Evolutionary conservation across 1,140 invertebrate genomes (phyloP).

Genomic region (Matsumurasca onukii): DNA sequence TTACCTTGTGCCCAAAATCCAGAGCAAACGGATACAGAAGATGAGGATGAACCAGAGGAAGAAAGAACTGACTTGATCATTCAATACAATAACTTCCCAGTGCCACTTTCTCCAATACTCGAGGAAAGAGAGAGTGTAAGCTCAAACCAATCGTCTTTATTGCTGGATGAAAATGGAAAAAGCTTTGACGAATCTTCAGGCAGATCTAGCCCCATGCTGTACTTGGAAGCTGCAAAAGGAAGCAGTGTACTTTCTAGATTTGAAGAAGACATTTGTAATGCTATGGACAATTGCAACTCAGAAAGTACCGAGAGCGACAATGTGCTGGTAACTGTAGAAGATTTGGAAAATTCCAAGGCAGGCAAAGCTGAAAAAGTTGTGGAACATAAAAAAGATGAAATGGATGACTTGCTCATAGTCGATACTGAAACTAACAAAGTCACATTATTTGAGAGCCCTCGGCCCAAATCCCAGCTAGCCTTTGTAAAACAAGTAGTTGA

Average conservation of each 20-base stretch:
- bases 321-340: constrained; percentile 35
- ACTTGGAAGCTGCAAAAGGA: constrained; percentile 27
- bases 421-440: constrained; percentile 57
- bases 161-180: constrained; percentile 32
- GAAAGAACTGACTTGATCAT: constrained; percentile 36
- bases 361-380: constrained; percentile 28
- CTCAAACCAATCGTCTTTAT: constrained; percentile 39
- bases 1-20: constrained; percentile 60
- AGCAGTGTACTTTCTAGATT: constrained; percentile 30
- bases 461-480: constrained; percentile 40
- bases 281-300: constrained; percentile 30
- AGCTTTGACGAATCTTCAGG: constrained; percentile 28
- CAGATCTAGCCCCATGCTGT: constrained; percentile 31
- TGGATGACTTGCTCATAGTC: constrained; percentile 56
- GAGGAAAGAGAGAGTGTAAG: constrained; percentile 53
- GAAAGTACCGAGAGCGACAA: constrained; percentile 35
- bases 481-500: constrained; percentile 36
- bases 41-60: constrained; percentile 44
- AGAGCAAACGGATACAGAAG: constrained; percentile 39
- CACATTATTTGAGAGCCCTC: constrained; percentile 50
- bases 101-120: constrained; percentile 62
- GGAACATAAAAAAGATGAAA: constrained; percentile 34
- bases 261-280: constrained; percentile 41
- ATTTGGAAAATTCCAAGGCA: constrained; percentile 32
- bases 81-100: constrained; percentile 39